Evolutionary conservation across 53 echinoderm and acorn worm species (phyloP).

Genomic region (Patiria pectinifera): DNA sequence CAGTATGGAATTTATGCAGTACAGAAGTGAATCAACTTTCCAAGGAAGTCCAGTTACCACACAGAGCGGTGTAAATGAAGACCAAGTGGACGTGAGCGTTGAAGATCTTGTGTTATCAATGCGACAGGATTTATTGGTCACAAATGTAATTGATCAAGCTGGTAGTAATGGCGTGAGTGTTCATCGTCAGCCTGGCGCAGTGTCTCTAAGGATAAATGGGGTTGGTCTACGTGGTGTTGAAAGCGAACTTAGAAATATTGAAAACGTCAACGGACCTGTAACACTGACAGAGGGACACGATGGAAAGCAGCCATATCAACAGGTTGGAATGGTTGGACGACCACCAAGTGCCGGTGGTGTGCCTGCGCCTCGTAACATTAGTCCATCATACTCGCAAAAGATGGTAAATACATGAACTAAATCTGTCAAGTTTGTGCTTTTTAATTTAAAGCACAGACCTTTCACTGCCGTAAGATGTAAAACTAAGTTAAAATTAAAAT

Average conservation of each 20-base stretch:
- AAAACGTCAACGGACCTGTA: neutral
- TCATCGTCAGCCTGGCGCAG: slow-evolving; percentile 13
- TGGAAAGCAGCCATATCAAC: neutral
- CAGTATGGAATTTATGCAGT: slow-evolving; percentile 46
- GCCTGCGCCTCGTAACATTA: no score
- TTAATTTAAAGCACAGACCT: no score
- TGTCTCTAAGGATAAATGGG: slow-evolving; percentile 3
- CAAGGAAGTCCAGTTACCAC: slow-evolving; percentile 10
- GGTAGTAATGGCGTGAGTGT: neutral
- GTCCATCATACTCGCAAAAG: no score
- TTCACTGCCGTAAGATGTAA: no score
- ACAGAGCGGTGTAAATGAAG: neutral
- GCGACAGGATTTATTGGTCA: slow-evolving; percentile 71
- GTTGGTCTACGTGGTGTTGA: neutral
- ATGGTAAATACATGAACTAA: no score
- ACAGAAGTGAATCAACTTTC: slow-evolving; percentile 1
- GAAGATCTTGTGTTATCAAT: slow-evolving; percentile 81
- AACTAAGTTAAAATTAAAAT: no score
- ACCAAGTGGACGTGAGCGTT: slow-evolving; percentile 57
- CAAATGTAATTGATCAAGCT: neutral
- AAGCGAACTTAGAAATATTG: neutral
- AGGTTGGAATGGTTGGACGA: neutral
- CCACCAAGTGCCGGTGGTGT: no score
- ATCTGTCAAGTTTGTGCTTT: no score
- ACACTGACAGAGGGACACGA: neutral